Conservation (phyloP, 2,888 invertebrate species). For the Cecidostiba fungosa region DNA sequence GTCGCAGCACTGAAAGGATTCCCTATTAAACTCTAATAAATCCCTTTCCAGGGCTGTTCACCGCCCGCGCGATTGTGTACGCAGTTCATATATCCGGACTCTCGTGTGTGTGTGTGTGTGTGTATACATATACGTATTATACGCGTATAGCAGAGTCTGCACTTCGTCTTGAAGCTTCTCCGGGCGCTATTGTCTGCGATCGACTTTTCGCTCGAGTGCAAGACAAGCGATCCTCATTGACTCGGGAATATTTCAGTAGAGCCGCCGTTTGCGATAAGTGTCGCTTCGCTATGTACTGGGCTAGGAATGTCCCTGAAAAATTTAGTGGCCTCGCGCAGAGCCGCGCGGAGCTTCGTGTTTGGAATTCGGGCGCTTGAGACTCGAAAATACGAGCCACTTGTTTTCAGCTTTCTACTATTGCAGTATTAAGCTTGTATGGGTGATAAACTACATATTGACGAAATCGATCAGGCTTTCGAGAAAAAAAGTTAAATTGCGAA, state of each 20-base stretch:
- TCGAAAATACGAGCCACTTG: conserved; percentile 2
- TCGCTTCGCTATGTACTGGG: background rate
- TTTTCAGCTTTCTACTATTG: background rate
- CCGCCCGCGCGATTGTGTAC: background rate
- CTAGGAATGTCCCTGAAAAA: conserved; percentile 10
- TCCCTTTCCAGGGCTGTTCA: conserved; percentile 33
- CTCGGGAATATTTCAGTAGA: conserved; percentile 36
- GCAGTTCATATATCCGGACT: background rate
- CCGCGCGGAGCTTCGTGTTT: background rate
- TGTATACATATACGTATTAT: background rate
- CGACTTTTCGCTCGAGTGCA: conserved; percentile 35
- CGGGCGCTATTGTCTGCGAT: conserved; percentile 21
- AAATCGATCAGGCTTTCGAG: too few species aligned
- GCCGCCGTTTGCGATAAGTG: background rate
- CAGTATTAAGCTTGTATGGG: too few species aligned
- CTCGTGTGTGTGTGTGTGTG: background rate
- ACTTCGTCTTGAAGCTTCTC: background rate
- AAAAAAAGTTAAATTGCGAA: too few species aligned
- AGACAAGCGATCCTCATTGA: conserved; percentile 34
- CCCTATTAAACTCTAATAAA: conserved; percentile 59
- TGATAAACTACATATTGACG: background rate
- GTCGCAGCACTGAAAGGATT: conserved; percentile 48
- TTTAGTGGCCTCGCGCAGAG: background rate
- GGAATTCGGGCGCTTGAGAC: background rate
- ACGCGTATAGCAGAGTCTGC: background rate